Percentiles rank a stretch among this genome's conserved stretches.
Evolutionary conservation across 2,113 vertebrate species (phyloP).

Genomic region (Neolamprologus devosi): DNA sequence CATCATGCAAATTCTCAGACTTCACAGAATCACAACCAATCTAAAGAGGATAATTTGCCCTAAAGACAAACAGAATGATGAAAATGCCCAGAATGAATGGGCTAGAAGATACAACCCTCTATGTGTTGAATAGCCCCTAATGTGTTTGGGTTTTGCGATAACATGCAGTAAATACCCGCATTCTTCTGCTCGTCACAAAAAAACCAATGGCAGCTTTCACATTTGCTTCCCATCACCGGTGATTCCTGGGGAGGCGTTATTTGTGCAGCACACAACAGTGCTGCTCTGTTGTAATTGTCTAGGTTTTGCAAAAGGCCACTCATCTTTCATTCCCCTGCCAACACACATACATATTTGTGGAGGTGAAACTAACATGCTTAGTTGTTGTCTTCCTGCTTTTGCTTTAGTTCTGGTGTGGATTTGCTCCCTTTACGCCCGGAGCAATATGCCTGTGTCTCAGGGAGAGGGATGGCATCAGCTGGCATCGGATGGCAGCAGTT

Average conservation of each 20-base stretch:
- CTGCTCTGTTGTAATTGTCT: constrained; percentile 59
- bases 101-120: constrained; percentile 46
- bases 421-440: constrained; percentile 52
- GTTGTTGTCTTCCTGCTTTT: constrained; percentile 63
- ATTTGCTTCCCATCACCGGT: constrained; percentile 59
- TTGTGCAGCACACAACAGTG: constrained; percentile 53
- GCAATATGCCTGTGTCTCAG: constrained; percentile 47
- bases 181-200: constrained; percentile 55
- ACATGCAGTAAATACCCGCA: constrained; percentile 53
- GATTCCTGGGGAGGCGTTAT: constrained; percentile 60
- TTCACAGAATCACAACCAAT: constrained; percentile 50
- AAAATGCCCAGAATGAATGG: constrained; percentile 57
- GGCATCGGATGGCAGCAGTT: constrained; percentile 56
- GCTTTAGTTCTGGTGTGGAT: constrained; percentile 69
- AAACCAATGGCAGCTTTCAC: constrained; percentile 61
- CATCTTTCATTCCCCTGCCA: constrained; percentile 60
- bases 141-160: constrained; percentile 70
- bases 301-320: constrained; percentile 58
- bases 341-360: constrained; percentile 57
- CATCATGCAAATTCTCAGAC: constrained; percentile 55
- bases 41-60: constrained; percentile 59
- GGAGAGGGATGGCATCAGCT: constrained; percentile 56
- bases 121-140: constrained; percentile 62
- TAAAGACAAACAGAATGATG: constrained; percentile 56
- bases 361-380: constrained; percentile 69